These are phyloP conservation scores for Sphenodon punctatus DNA, from an alignment of 2,797 vertebrate species.

Conservation along the genomic window DNA sequence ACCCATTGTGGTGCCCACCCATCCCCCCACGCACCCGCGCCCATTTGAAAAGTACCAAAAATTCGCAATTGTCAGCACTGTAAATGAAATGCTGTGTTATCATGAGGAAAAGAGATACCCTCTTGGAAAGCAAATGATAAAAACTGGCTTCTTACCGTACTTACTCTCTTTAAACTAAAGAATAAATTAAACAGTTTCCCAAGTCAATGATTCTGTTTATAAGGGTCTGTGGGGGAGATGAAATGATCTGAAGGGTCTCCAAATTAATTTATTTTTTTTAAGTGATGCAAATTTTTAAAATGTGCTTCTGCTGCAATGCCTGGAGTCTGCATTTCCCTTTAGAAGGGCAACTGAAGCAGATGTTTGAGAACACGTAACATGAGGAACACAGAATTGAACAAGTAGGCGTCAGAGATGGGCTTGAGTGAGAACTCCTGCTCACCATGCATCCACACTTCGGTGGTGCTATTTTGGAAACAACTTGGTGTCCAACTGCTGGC, in stretches of 20 bases:
- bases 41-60: no score
- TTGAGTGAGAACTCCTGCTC: background rate
- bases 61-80: no score
- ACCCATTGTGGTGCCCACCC: no score
- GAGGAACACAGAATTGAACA: background rate
- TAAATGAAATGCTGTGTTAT: background rate
- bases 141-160: background rate
- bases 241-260: background rate
- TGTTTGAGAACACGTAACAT: background rate
- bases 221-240: background rate
- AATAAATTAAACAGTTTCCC: constrained; percentile 16
- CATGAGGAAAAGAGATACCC: background rate
- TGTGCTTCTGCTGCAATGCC: background rate
- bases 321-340: background rate
- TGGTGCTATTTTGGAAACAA: no score
- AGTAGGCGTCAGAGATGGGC: background rate
- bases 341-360: background rate
- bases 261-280: background rate
- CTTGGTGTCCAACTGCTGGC: no score
- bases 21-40: no score
- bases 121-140: constrained; percentile 34
- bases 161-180: background rate
- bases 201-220: constrained; percentile 15
- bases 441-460: background rate
- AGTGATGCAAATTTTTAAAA: background rate